These are phyloP conservation scores for Corvus cornix DNA, from an alignment of 2,113 vertebrate genomes.

Conservation along the genomic window DNA sequence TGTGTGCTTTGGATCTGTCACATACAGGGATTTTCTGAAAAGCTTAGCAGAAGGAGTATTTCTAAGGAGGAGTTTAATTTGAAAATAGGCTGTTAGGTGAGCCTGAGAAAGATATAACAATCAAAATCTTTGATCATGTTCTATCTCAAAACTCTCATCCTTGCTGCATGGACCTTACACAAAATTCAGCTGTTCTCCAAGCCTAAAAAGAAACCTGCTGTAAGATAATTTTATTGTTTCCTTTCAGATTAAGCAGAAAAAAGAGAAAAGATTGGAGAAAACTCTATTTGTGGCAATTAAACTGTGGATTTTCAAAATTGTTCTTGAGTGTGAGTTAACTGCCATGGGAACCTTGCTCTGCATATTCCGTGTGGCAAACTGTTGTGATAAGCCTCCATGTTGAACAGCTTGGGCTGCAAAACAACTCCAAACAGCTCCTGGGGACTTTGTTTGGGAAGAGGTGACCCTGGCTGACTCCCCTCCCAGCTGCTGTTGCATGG, in stretches of 20 bases:
- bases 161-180: not conserved
- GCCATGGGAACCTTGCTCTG: not conserved
- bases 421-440: not conserved
- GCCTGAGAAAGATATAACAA: not conserved
- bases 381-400: not conserved
- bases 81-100: not conserved
- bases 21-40: not conserved
- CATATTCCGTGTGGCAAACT: not conserved
- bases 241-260: not conserved
- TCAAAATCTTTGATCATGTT: not conserved
- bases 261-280: not conserved
- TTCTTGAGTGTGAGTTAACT: not conserved
- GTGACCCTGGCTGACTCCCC: not conserved
- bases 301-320: not conserved
- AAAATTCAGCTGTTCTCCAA: not conserved
- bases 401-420: not conserved
- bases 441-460: not conserved
- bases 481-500: not conserved
- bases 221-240: not conserved
- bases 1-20: not conserved
- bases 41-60: not conserved
- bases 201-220: not conserved
- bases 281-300: not conserved
- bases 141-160: not conserved
- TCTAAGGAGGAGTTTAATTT: not conserved